Conservation (phyloP, 2,113 vertebrate species). For the Erythrocercus mccallii region DNA sequence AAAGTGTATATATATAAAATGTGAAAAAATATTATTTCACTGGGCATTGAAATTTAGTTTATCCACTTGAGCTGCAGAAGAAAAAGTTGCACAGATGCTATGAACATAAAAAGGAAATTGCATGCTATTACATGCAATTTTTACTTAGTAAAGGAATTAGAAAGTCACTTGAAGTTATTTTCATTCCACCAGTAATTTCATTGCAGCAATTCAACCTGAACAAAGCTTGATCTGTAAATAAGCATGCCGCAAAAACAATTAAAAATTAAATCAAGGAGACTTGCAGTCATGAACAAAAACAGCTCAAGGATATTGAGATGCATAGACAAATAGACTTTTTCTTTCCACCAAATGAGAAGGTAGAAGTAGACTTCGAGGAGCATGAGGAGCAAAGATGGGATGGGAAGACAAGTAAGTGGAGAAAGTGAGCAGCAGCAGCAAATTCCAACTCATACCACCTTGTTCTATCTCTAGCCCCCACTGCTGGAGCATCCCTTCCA, state of each 20-base stretch:
- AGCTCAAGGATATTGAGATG: neutral
- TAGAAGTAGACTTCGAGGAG: neutral
- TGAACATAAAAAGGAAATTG: neutral
- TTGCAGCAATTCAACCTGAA: neutral
- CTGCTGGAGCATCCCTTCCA: neutral
- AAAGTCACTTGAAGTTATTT: neutral
- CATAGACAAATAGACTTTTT: neutral
- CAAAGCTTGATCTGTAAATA: neutral
- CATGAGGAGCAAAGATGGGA: accelerated
- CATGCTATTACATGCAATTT: neutral
- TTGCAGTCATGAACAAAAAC: neutral
- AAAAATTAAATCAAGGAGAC: neutral
- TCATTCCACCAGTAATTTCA: neutral
- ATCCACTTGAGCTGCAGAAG: neutral
- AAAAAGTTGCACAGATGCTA: neutral
- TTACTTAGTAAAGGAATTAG: neutral
- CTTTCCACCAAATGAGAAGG: neutral
- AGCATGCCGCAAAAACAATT: neutral
- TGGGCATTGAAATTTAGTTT: neutral
- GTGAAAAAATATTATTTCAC: neutral
- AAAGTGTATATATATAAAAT: neutral
- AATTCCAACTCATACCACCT: neutral
- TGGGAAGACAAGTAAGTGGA: neutral
- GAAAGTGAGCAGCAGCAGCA: neutral
- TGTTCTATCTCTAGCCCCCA: neutral